These are phyloP conservation scores for Augiades crinisus DNA, from an alignment of 2,888 invertebrate genomes.

Conservation along the genomic window DNA sequence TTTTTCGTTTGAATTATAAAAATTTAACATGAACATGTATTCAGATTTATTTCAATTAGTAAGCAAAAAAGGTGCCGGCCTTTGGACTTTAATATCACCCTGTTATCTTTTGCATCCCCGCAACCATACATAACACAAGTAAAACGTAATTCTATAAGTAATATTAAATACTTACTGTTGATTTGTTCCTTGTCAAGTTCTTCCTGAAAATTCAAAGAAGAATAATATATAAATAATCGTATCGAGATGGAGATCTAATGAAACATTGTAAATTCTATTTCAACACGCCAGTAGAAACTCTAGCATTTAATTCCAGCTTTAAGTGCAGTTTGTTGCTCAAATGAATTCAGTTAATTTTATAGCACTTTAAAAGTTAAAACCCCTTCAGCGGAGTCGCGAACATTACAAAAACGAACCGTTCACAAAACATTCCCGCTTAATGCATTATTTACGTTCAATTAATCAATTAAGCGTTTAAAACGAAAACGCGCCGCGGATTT, in stretches of 20 bases:
- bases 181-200: constrained; percentile 90
- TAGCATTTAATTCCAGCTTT: neutral
- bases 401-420: neutral
- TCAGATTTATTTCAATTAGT: too few relatives aligned
- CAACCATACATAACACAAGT: too few relatives aligned
- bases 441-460: neutral
- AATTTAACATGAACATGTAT: too few relatives aligned
- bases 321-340: neutral
- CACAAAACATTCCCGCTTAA: neutral
- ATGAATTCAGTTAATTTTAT: neutral
- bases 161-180: constrained; percentile 82
- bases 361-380: neutral
- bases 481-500: too few relatives aligned
- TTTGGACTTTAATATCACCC: too few relatives aligned
- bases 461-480: neutral
- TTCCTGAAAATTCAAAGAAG: constrained; percentile 80
- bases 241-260: too few relatives aligned
- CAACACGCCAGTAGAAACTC: neutral
- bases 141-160: too few relatives aligned
- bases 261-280: neutral
- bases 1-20: too few relatives aligned
- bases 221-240: neutral
- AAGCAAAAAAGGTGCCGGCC: too few relatives aligned
- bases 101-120: too few relatives aligned
- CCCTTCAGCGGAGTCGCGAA: neutral